Evolutionary conservation across 2,888 invertebrate genomes (phyloP), one percentile per base, ranked within the genome.

Genomic region (Phasia obesa): DNA sequence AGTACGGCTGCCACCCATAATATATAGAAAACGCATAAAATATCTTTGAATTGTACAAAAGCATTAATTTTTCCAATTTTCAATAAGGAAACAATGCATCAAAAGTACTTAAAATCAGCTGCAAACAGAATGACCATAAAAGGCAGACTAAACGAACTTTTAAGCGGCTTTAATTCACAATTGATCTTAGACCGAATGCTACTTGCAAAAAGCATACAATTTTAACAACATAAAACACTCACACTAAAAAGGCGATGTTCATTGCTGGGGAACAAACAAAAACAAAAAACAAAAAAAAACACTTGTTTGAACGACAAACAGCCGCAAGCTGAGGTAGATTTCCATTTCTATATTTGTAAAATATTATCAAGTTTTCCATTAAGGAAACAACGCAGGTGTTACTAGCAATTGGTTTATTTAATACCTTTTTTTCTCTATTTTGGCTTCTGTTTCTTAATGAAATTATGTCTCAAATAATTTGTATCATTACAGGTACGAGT

Each of bases 81-180:
- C n/a, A 60, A 69, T 31, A 69, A 70, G 57, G 44, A 70, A 70
- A 51, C n/a, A 73, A 7, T 62, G 13, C 6, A 11, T 51, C 62
- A 23, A 49, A 60, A 71, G 19, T 49, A 60, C 51, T 73, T n/a
- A 17, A 25, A 51, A 23, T 35, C 57, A 23, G 38, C 49, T 57
- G 55, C 55, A 47, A 15, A 27, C 21, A 44, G 21, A 49, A 71
- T 23, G 70, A 13, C 70, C 21, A 59, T 71, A 71, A 71, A 59
- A 59, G 70, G 59, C 23, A 23, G 15, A 4, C 35, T 31, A 47
- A 47, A 23, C 27, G 35, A 57, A 57, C 4, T 9, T 69, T 42
- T 42, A 15, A 44, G 47, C 25, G 27, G 42, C 27, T 55, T 13
- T 13, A 55, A 55, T 17, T 57, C 25, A 38, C 35, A 67, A 67